Evolutionary conservation across 1,140 invertebrate genomes (phyloP).

Genomic region (Scaptomyza pallida): DNA sequence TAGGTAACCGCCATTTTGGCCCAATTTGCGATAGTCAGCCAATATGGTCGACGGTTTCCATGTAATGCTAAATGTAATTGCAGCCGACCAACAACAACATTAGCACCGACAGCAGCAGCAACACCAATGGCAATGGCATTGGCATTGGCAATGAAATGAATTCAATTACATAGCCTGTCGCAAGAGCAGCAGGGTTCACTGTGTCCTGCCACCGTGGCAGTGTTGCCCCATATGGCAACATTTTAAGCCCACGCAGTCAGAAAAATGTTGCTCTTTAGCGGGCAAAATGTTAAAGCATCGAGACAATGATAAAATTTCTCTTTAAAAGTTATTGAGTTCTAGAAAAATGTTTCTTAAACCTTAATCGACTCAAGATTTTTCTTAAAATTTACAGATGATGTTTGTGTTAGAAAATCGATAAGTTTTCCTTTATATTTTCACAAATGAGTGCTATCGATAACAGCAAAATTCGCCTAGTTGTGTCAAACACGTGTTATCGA

Average conservation of each 20-base stretch:
- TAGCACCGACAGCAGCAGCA: not conserved
- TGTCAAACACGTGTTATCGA: too few species aligned
- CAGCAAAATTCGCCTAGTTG: too few species aligned
- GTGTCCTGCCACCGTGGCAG: not conserved
- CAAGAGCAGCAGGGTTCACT: not conserved
- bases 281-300: too few species aligned
- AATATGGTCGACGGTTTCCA: conserved; percentile 6
- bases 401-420: too few species aligned
- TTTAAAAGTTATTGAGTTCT: too few species aligned
- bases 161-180: conserved; percentile 48
- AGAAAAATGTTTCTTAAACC: too few species aligned
- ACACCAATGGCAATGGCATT: not conserved
- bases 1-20: conserved; percentile 15
- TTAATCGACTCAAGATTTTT: too few species aligned
- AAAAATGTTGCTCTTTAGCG: too few species aligned
- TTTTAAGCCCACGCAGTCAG: not conserved
- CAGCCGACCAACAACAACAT: not conserved
- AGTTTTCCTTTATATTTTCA: too few species aligned
- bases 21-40: conserved; percentile 15
- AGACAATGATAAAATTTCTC: too few species aligned
- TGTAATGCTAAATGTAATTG: conserved; percentile 51
- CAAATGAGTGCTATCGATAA: too few species aligned
- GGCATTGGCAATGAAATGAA: conserved; percentile 42
- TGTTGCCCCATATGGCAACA: not conserved
- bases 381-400: too few species aligned